A percentile compares a stretch with the other conserved stretches of the same genome.
Evolutionary conservation across 1,140 invertebrate genomes (phyloP).

Genomic region (Cyclargus thomasi): DNA sequence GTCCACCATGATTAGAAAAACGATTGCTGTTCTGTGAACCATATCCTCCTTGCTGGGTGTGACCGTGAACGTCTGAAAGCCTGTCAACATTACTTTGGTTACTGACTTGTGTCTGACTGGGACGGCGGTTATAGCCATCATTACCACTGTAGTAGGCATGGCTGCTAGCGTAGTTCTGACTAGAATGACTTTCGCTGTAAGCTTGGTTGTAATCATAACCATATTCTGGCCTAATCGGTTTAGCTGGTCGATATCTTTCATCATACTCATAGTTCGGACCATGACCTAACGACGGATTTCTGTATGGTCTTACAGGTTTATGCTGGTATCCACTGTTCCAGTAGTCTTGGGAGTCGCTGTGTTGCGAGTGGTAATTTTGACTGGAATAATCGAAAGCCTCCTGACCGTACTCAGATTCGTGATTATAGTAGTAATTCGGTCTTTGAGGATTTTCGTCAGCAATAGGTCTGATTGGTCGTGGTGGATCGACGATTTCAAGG

Average conservation of each 20-base stretch:
- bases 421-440: conserved; percentile 17
- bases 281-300: conserved; percentile 13
- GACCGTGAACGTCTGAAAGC: conserved; percentile 10
- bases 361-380: conserved; percentile 39
- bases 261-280: conserved; percentile 24
- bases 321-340: conserved; percentile 31
- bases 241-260: conserved; percentile 24
- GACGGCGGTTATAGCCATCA: conserved; percentile 20
- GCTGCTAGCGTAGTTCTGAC: conserved; percentile 24
- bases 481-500: conserved; percentile 59
- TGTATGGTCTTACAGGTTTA: conserved; percentile 11
- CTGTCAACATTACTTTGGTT: conserved; percentile 15
- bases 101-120: conserved; percentile 15
- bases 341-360: conserved; percentile 35
- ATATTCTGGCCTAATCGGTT: conserved; percentile 24
- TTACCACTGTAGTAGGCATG: conserved; percentile 22
- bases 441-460: conserved; percentile 7
- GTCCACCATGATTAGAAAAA: background rate
- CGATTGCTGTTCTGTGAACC: conserved; percentile 16
- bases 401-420: conserved; percentile 29
- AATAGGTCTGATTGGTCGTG: conserved; percentile 30
- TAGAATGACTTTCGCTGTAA: conserved; percentile 14
- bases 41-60: conserved; percentile 12
- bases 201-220: conserved; percentile 18
- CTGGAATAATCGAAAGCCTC: conserved; percentile 28